Evolutionary conservation across 2,888 invertebrate genomes (phyloP), one percentile per base, ranked within the genome.

Genomic region (Xylota segnis): DNA sequence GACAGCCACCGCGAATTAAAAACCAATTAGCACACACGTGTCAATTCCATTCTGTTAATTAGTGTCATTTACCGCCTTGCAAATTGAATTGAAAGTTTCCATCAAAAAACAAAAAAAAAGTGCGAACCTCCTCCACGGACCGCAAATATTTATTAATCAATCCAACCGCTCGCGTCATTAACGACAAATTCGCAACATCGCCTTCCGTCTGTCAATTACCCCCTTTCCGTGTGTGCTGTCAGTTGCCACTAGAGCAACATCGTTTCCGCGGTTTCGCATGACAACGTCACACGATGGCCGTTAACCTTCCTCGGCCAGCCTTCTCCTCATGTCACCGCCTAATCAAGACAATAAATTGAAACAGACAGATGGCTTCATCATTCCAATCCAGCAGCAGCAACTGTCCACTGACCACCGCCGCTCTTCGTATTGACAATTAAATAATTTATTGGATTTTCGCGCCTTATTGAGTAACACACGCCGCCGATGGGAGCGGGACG

Each of bases 361-460:
- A 81, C 65, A 43, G 61, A 40, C 63, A 75, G 70, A 76, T 65
- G 68, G 70, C 63, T 50, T 82, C 56, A 65, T 66, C 47, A 23
- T 43, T 66, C 61, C 54, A 27, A 32, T 50, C 16, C n/a, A n/a
- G n/a, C n/a, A 32, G 14, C 27, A 45, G 3, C 32, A 29, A 18
- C 9, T 3, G 9, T 47, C 9, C 23, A 23, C 2, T n/a, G 50
- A 10, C 43, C 18, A n/a, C n/a, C n/a, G n/a, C n/a, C 45, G 32
- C 27, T 34, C 10, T 50, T 37, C 43, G 6, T 66, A 56, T 58
- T 63, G 58, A 27, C 63, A 58, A 78, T 71, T 65, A 18, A 59
- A 45, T 63, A 9, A 61, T 63, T 58, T 43, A 50, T 82, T 70
- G 58, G 37, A 58, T 50, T 63, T 45, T 37, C 47, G 34, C 72